These are phyloP conservation scores for Onychostoma macrolepis DNA, from an alignment of 2,113 vertebrate species.

Conservation along the genomic window DNA sequence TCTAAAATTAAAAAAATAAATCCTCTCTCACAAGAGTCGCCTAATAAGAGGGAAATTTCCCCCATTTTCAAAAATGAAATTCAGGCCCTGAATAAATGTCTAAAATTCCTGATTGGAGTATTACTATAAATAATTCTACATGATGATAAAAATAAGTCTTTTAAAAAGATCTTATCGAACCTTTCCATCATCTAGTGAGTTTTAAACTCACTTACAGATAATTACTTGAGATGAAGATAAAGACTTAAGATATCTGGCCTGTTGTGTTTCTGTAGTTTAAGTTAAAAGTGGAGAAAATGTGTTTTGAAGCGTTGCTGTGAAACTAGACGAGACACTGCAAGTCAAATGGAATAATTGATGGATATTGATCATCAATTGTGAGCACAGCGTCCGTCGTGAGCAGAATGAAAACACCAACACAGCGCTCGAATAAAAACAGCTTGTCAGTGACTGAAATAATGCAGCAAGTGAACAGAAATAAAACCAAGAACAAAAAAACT, in stretches of 20 bases:
- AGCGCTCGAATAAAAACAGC: background rate
- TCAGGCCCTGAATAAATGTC: no score
- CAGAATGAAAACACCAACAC: background rate
- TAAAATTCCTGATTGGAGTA: no score
- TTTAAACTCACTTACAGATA: no score
- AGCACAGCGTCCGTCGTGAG: background rate
- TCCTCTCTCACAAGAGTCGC: no score
- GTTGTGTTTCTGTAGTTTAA: background rate
- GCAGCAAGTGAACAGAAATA: background rate
- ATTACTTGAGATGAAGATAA: background rate
- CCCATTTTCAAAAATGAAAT: no score
- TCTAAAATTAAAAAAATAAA: no score
- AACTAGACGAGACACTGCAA: background rate
- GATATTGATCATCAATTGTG: background rate
- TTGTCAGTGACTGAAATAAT: background rate
- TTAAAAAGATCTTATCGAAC: no score
- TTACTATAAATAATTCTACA: no score
- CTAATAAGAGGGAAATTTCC: no score
- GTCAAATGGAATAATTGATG: background rate
- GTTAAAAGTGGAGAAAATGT: background rate
- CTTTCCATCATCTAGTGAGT: no score
- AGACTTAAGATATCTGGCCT: background rate
- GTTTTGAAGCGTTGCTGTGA: background rate
- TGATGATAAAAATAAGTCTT: no score
- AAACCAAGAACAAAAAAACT: background rate